phyloP scores from a whole-genome alignment of 53 echinoderm and acorn worm species.

The Apostichopus leukothele region DNA sequence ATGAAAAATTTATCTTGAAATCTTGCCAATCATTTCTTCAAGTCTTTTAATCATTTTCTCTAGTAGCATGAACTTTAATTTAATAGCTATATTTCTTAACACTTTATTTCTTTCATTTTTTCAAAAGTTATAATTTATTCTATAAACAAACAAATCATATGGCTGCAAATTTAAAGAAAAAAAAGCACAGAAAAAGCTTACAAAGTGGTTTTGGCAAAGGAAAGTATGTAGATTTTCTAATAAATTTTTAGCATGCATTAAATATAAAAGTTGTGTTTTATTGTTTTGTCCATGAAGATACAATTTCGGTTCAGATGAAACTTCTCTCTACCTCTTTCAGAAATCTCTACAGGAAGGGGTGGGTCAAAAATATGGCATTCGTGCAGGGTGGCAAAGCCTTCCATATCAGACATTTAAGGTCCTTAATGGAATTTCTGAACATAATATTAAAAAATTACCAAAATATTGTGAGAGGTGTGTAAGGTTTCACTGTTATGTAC shows the following conservation, averaged over 20 bases:
- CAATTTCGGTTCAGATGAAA: too few species aligned
- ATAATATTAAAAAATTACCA: too few species aligned
- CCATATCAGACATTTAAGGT: too few species aligned
- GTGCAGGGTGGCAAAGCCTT: too few species aligned
- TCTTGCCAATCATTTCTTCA: slow-evolving; percentile 32
- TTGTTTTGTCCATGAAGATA: too few species aligned
- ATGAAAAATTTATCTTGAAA: neutral
- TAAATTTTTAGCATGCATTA: slow-evolving; percentile 45
- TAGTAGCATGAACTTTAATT: slow-evolving; percentile 26
- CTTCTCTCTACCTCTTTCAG: too few species aligned
- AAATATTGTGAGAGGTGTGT: too few species aligned
- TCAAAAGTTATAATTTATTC: slow-evolving; percentile 18
- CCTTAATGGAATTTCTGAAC: too few species aligned
- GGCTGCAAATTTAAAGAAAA: slow-evolving; percentile 31
- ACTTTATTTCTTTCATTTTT: slow-evolving; percentile 31
- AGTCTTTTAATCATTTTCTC: slow-evolving; percentile 16
- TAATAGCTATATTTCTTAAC: slow-evolving; percentile 32
- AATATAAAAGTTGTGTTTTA: neutral
- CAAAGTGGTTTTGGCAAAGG: slow-evolving; percentile 42
- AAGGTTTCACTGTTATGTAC: too few species aligned
- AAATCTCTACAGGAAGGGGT: too few species aligned
- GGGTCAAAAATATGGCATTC: too few species aligned
- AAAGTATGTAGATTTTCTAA: slow-evolving; percentile 46
- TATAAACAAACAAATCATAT: neutral
- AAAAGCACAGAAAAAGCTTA: slow-evolving; percentile 38